Percentiles rank a stretch among this genome's conserved stretches.
These are phyloP conservation scores for Protaetia brevitarsis DNA, from an alignment of 1,140 invertebrate species.

Conservation along the genomic window DNA sequence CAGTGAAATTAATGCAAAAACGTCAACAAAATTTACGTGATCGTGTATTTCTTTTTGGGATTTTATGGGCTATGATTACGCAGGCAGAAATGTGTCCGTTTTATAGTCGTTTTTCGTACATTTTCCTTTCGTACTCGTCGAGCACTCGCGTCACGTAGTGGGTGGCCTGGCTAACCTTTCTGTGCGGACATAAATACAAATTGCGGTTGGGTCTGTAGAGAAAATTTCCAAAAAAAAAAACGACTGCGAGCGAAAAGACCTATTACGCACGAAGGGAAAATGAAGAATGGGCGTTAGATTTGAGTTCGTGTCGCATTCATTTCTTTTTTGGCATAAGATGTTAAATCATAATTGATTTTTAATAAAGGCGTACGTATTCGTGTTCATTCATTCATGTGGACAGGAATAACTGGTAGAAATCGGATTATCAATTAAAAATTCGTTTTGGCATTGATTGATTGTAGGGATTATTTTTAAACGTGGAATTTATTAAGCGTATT, in stretches of 20 bases:
- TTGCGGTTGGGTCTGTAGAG: not conserved
- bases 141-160: not conserved
- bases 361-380: too few species aligned
- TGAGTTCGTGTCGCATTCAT: too few species aligned
- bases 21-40: not conserved
- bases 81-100: not conserved
- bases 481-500: too few species aligned
- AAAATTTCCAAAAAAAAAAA: not conserved
- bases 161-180: not conserved
- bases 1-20: not conserved
- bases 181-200: slow-evolving; percentile 12
- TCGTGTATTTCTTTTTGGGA: not conserved
- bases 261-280: not conserved
- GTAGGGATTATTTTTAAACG: too few species aligned
- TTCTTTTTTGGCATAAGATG: too few species aligned
- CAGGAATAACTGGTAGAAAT: too few species aligned
- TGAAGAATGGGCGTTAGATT: not conserved
- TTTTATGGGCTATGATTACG: not conserved
- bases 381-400: too few species aligned
- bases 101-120: not conserved
- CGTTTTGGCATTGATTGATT: too few species aligned
- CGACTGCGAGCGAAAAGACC: not conserved
- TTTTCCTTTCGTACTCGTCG: not conserved
- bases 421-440: too few species aligned
- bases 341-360: too few species aligned